A percentile compares a stretch with the other conserved stretches of the same genome.
phyloP scores from a whole-genome alignment of 1,140 invertebrate species.

The Teleopsis dalmanni region DNA sequence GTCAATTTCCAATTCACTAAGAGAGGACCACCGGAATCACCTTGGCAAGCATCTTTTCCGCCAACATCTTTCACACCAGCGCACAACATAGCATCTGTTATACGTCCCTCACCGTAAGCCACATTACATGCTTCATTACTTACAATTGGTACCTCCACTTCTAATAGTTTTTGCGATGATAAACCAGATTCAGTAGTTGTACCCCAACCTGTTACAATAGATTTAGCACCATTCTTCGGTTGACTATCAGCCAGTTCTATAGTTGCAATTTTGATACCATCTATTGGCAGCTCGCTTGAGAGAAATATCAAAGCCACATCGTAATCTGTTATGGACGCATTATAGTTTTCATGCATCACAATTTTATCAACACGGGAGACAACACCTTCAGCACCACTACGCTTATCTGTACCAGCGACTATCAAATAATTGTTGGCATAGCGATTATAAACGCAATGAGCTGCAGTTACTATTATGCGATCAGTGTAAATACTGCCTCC shows the following conservation, averaged over 20 bases:
- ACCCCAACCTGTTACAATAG: conserved; percentile 30
- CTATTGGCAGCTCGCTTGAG: conserved; percentile 17
- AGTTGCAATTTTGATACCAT: conserved; percentile 9
- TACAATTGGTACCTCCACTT: conserved; percentile 23
- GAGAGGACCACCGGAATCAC: conserved; percentile 44
- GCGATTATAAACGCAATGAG: conserved; percentile 48
- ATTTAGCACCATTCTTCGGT: conserved; percentile 16
- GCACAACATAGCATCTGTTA: conserved; percentile 62
- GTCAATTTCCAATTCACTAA: conserved; percentile 38
- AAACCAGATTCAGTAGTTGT: conserved; percentile 20
- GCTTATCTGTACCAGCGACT: conserved; percentile 23
- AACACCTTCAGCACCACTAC: conserved; percentile 20
- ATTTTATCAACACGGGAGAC: conserved; percentile 23
- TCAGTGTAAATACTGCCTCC: conserved; percentile 51
- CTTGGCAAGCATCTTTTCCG: conserved; percentile 49
- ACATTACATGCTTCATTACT: conserved; percentile 45
- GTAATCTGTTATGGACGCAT: conserved; percentile 25
- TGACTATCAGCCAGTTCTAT: conserved; percentile 13
- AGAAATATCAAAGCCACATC: conserved; percentile 31
- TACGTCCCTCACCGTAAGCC: conserved; percentile 28
- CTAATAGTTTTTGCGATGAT: conserved; percentile 19
- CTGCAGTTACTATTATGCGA: conserved; percentile 51
- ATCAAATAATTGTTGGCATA: conserved; percentile 20
- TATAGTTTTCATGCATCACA: conserved; percentile 25
- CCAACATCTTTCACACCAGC: conserved; percentile 49